phyloP scores from a whole-genome alignment of 2,113 vertebrate genomes.

The Anolis carolinensis region DNA sequence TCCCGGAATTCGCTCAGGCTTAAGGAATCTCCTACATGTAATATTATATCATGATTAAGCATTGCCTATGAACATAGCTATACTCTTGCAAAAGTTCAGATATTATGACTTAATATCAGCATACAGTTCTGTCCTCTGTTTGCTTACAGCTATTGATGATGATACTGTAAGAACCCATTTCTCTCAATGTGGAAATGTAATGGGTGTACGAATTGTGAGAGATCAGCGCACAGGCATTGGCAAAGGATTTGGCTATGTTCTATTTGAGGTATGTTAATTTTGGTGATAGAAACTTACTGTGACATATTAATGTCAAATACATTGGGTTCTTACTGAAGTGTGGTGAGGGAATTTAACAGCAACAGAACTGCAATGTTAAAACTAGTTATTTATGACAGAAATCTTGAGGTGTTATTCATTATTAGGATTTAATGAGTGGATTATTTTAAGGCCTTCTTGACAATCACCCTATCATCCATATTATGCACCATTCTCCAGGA shows the following conservation, averaged over 20 bases:
- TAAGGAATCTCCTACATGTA: background rate
- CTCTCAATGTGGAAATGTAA: slow-evolving; percentile 79
- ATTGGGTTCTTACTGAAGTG: background rate
- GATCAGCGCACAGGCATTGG: slow-evolving; percentile 84
- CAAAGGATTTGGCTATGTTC: slow-evolving; percentile 94
- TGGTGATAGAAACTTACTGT: background rate
- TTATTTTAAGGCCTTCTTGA: too few species aligned
- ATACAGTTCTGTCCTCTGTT: slow-evolving; percentile 18
- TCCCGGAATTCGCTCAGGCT: background rate
- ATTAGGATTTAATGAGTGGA: too few species aligned
- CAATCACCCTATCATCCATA: too few species aligned
- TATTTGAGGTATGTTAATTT: slow-evolving; percentile 84
- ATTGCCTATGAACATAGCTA: background rate
- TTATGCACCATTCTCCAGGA: background rate
- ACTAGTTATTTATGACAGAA: too few species aligned
- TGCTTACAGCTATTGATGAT: slow-evolving; percentile 80
- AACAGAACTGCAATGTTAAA: background rate
- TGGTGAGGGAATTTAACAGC: background rate
- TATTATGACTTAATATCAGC: background rate
- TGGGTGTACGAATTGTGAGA: slow-evolving; percentile 86
- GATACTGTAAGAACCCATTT: slow-evolving; percentile 83
- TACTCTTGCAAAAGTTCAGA: background rate
- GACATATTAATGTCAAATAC: background rate
- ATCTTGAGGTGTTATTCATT: too few species aligned
- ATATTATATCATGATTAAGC: too few species aligned